Base-by-base conservation (phyloP, 2,888 invertebrate genomes). In the Drosophila kambysellisi region DNA sequence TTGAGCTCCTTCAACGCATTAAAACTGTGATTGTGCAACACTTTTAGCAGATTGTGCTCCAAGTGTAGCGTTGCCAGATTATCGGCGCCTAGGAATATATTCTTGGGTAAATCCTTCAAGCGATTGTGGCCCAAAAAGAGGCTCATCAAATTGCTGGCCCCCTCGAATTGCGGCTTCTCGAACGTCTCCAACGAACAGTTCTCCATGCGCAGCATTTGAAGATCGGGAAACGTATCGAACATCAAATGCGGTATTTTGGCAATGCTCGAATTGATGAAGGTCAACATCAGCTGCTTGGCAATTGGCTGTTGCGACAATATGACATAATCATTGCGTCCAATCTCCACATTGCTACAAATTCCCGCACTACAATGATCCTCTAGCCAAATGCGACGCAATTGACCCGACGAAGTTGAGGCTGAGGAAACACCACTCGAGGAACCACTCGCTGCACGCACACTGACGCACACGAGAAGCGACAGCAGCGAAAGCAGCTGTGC, bases 201-300 rank as follows among this genome's bases (percentile, higher is more conserved):
- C 67, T 92, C 93, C 88, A 92, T 91, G 62, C 91, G 92, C 30
- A 92, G 74, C 66, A 91, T 46, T 63, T 92, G 92, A 35, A 92
- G 83, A 68, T 92, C 92, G 35, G 92, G 92, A 79, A 92, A 92
- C 2, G 92, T 92, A 57, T 92, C 92, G 68, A 92, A 92, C 91
- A 92, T 89, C 51, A 92, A 69, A 53, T 92, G 92, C 39, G 92
- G 92, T 67, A 92, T 92, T 69, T 93, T 92, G 67, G 91, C 91
- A 52, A 92, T 92, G 46, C 85, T 88, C 60, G 92, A 92, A 56
- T 93, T 93, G 46, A 93, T 70, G 59, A 92, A 92, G 2, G 89
- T 92, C 56, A 92, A 67, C 83, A 90, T 85, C 29, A 91, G 75
- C 46, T 89, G 90, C 65, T 92, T 92, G 33, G 81, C 83, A 37